Evolutionary conservation across 2,797 vertebrate genomes (phyloP).

Genomic region (Dipus sagitta): DNA sequence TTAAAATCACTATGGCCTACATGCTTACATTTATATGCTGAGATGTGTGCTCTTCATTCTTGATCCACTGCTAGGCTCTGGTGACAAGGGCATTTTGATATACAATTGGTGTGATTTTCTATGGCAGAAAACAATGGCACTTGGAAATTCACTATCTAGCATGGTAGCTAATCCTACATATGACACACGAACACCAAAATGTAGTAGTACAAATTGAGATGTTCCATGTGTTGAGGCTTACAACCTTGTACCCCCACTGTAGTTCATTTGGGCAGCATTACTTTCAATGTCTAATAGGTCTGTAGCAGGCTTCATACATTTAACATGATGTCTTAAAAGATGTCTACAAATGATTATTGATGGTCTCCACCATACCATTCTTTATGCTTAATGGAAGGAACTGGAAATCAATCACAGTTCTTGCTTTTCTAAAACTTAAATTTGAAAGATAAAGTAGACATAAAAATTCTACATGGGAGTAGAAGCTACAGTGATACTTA

Average conservation of each 20-base stretch:
- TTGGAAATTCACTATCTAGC: neutral
- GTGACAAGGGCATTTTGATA: slow-evolving; percentile 14
- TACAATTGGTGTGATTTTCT: slow-evolving; percentile 60
- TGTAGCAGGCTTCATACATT: neutral
- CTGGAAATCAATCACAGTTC: neutral
- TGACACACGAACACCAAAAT: neutral
- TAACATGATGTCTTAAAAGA: neutral
- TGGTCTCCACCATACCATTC: neutral
- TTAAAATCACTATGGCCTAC: slow-evolving; percentile 34
- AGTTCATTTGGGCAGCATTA: neutral
- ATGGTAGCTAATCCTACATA: neutral
- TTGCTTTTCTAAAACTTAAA: slow-evolving; percentile 37
- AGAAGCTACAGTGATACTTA: neutral
- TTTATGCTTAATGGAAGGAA: slow-evolving; percentile 31
- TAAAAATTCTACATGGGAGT: neutral
- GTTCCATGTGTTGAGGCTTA: neutral
- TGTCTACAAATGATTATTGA: neutral
- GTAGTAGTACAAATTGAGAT: neutral
- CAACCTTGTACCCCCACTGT: too few species aligned
- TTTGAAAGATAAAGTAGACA: neutral
- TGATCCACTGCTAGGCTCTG: slow-evolving; percentile 24
- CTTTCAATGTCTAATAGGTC: neutral
- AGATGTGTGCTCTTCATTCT: neutral
- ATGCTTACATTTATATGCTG: slow-evolving; percentile 47
- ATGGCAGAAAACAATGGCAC: neutral